Evolutionary conservation across 92 coral and sea anemone species (phyloP).

Genomic region (Virgularia gustaviana): DNA sequence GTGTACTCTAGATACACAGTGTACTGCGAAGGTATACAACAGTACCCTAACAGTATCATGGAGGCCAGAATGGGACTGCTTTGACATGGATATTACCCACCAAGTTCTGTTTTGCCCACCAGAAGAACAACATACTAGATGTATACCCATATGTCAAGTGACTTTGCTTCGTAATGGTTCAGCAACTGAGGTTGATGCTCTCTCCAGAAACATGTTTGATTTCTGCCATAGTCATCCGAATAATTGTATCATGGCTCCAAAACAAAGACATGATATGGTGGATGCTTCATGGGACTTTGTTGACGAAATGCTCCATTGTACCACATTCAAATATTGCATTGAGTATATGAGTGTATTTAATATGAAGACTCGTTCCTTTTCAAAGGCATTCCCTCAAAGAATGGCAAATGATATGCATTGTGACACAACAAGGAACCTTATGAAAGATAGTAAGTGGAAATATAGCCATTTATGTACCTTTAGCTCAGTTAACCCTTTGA

Average conservation of each 20-base stretch:
- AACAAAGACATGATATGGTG: neutral
- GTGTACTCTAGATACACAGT: no score
- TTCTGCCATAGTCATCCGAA: neutral
- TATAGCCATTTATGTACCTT: no score
- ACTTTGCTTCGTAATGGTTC: neutral
- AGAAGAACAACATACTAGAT: neutral
- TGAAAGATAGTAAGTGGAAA: no score
- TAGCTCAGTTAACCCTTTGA: no score
- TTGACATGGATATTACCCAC: neutral
- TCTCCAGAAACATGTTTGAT: neutral
- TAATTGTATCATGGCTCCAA: neutral
- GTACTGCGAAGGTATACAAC: no score
- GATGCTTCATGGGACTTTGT: neutral
- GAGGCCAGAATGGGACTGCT: neutral
- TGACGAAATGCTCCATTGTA: neutral
- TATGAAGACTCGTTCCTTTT: no score
- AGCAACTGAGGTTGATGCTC: neutral
- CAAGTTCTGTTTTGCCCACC: neutral
- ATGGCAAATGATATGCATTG: no score
- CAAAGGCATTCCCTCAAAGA: no score
- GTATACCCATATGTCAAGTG: neutral
- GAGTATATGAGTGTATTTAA: neutral
- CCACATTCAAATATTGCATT: neutral
- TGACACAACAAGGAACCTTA: no score
- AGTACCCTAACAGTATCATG: no score